Percentiles rank a stretch among this genome's conserved stretches.
Conservation (phyloP, 2,888 invertebrate species). For the Ashinkailepas kermadecensis region DNA sequence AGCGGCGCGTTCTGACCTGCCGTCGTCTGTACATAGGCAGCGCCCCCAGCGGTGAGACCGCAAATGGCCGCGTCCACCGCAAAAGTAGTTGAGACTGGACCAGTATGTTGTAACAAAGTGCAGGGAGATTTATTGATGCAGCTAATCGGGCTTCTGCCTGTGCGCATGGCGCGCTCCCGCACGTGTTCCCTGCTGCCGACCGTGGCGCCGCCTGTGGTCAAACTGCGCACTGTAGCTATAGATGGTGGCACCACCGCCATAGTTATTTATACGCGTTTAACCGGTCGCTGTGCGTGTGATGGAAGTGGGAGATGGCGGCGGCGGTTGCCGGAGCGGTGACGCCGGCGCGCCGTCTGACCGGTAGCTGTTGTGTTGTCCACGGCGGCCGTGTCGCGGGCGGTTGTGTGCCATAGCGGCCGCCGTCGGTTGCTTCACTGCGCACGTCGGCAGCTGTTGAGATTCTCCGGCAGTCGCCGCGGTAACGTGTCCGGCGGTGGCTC, state of each 20-base stretch:
- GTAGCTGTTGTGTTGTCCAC: not conserved
- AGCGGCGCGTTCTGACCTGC: not conserved
- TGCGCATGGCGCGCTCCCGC: not conserved
- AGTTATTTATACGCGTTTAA: constrained; percentile 16
- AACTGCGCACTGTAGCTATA: not conserved
- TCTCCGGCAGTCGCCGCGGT: not conserved
- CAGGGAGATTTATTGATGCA: constrained; percentile 7
- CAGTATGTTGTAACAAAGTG: not conserved
- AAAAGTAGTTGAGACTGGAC: not conserved
- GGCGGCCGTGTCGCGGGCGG: not conserved
- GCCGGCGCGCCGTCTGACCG: not conserved
- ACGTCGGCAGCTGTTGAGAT: not conserved
- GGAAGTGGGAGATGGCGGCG: not conserved
- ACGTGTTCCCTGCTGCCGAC: not conserved
- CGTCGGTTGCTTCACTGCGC: not conserved
- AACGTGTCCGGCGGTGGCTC: no score
- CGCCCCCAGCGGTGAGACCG: not conserved
- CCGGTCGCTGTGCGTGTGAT: not conserved
- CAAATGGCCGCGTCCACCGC: no score
- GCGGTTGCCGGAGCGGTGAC: not conserved
- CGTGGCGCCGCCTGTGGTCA: not conserved
- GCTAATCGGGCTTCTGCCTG: not conserved
- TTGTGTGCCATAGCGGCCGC: not conserved
- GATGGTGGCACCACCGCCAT: not conserved
- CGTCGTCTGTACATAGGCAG: not conserved